Base-by-base conservation (phyloP, 2,888 invertebrate species). In the Drosophila neonasuta region DNA sequence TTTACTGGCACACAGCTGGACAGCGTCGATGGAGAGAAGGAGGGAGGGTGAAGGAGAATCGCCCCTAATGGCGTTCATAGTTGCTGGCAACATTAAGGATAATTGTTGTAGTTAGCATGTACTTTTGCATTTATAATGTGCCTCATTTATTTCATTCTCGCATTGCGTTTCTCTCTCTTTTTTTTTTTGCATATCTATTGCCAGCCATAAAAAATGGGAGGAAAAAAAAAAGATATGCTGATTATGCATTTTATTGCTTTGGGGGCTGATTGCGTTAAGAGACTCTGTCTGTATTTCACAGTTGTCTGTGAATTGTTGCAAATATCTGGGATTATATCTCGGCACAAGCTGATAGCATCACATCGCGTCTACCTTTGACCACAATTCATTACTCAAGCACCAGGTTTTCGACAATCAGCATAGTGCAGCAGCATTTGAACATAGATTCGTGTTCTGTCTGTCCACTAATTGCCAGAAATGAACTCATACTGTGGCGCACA, bases 71-170 rank as follows among this genome's bases (percentile, higher is more conserved):
- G 80, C 85, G 20, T 67, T 58, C 63, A 79, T 77, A 81, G 80
- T 85, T 75, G 77, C 70, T 79, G 83, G 81, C 88, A 80, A 82
- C 81, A 82, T 82, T 82, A 82, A 86, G 86, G 81, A 87, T 82
- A 82, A 82, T 82, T 82, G 81, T 82, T 87, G 81, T 82, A 82
- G 81, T 82, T 82, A 82, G 88, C 80, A 80, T 80, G 80, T 82
- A 82, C 86, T 82, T 84, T 83, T 84, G 88, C 85, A 82, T 82
- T 82, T 82, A 83, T 87, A 87, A 82, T 82, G 81, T 83, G 74
- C 88, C 81, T 87, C 81, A 87, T 87, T 87, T 83, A 86, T 82
- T 81, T 87, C 65, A 50, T 46, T 55, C 51, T 55, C 39, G n/a
- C 51, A 15, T 36, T 39, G 61, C 55, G 55, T 50, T 73, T 54